phyloP scores from a whole-genome alignment of 2,888 invertebrate genomes.

The Athalia circularis region DNA sequence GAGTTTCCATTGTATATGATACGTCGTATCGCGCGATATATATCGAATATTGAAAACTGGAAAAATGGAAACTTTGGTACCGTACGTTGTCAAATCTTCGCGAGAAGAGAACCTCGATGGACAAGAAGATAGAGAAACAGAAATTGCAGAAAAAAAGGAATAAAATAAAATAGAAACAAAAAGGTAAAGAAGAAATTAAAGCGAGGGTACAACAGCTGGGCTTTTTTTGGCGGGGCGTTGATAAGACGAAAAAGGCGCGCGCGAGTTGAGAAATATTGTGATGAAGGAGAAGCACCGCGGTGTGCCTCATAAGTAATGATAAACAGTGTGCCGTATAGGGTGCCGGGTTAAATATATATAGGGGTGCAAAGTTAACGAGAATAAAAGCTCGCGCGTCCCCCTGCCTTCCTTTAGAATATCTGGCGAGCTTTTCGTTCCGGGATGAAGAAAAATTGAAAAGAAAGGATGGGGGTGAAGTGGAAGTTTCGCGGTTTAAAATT shows the following conservation, averaged over 20 bases:
- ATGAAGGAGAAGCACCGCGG: constrained; percentile 56
- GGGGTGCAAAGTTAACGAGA: constrained; percentile 55
- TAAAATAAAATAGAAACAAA: neutral
- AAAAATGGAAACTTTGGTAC: no score
- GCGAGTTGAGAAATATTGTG: constrained; percentile 63
- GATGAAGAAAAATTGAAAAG: constrained; percentile 2
- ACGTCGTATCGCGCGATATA: no score
- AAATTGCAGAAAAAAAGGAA: neutral
- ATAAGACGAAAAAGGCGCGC: constrained; percentile 54
- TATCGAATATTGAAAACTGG: no score
- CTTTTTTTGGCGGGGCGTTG: constrained; percentile 53
- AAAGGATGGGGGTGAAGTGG: no score
- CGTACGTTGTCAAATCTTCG: no score
- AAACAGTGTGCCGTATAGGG: constrained; percentile 54
- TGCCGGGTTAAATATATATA: constrained; percentile 40
- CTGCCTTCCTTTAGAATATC: neutral
- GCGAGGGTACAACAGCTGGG: constrained; percentile 39
- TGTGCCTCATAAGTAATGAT: constrained; percentile 58
- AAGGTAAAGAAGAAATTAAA: neutral
- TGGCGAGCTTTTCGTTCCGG: neutral
- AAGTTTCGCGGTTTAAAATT: no score
- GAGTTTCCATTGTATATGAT: no score
- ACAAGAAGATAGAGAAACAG: neutral
- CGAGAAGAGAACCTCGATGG: neutral
- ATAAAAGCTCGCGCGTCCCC: constrained; percentile 53